Conservation (phyloP, 2,888 invertebrate genomes). For the Dicyrtoma fusca region DNA sequence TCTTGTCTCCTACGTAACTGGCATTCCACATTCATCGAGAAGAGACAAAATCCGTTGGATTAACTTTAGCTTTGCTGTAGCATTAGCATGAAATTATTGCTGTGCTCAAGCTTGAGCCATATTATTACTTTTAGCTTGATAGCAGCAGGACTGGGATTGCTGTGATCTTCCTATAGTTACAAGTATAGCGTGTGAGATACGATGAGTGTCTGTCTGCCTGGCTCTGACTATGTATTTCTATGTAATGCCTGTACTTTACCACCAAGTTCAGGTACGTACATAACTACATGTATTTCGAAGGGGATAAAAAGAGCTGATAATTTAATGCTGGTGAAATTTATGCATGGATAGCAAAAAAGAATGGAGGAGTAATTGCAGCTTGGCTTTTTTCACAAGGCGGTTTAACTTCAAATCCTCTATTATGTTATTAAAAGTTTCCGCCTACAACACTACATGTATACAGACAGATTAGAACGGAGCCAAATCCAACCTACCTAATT, state of each 20-base stretch:
- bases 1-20: too few species aligned
- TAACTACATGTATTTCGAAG: neutral
- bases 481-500: neutral
- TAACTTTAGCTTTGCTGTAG: too few species aligned
- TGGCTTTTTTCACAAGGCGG: constrained; percentile 17
- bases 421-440: constrained; percentile 27
- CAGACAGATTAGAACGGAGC: neutral
- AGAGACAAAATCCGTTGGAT: too few species aligned
- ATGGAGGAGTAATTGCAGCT: constrained; percentile 23
- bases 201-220: neutral
- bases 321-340: constrained; percentile 22
- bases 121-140: too few species aligned
- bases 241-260: neutral
- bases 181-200: neutral
- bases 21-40: too few species aligned
- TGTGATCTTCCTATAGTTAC: too few species aligned
- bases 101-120: too few species aligned
- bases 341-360: constrained; percentile 24
- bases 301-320: constrained; percentile 17
- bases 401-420: constrained; percentile 5
- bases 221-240: neutral
- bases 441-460: constrained; percentile 5
- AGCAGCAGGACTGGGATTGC: too few species aligned
- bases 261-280: too few species aligned
- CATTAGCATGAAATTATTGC: too few species aligned